These are phyloP conservation scores for Rhinichthys klamathensis DNA, from an alignment of 2,113 vertebrate genomes.

Conservation along the genomic window DNA sequence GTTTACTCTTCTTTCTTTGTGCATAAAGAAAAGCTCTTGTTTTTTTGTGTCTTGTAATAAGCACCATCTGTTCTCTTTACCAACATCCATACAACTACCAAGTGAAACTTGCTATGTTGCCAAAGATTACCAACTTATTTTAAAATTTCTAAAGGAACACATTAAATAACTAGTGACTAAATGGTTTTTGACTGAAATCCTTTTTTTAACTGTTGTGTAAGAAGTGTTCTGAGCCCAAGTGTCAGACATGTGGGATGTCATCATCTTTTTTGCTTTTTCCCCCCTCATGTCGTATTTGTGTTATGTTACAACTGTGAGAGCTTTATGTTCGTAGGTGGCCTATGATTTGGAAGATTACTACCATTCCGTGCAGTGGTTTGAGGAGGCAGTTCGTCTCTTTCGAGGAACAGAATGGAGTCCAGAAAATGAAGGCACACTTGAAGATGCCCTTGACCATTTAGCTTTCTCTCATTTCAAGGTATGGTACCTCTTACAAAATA, in stretches of 20 bases:
- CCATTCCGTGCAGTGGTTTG: conserved; percentile 90
- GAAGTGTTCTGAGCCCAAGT: no score
- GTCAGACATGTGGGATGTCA: neutral
- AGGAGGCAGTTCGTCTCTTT: conserved; percentile 88
- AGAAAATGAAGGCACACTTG: conserved; percentile 84
- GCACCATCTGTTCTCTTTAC: neutral
- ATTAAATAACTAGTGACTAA: neutral
- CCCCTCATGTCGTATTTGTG: conserved; percentile 19
- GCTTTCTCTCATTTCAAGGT: conserved; percentile 93
- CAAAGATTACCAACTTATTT: no score
- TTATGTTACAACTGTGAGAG: neutral
- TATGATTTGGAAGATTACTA: conserved; percentile 90
- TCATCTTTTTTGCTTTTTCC: conserved; percentile 31
- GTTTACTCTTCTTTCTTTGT: neutral
- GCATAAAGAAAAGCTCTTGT: no score
- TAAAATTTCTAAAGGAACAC: neutral
- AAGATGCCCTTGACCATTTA: conserved; percentile 89
- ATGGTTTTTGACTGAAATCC: neutral
- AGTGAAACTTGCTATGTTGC: conserved; percentile 31
- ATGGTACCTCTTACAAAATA: neutral
- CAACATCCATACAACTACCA: neutral
- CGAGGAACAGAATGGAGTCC: conserved; percentile 80
- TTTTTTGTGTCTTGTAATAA: neutral
- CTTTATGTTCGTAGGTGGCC: conserved; percentile 79
- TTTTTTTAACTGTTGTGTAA: no score